phyloP scores from a whole-genome alignment of 2,797 vertebrate species.

The Microcaecilia unicolor region DNA sequence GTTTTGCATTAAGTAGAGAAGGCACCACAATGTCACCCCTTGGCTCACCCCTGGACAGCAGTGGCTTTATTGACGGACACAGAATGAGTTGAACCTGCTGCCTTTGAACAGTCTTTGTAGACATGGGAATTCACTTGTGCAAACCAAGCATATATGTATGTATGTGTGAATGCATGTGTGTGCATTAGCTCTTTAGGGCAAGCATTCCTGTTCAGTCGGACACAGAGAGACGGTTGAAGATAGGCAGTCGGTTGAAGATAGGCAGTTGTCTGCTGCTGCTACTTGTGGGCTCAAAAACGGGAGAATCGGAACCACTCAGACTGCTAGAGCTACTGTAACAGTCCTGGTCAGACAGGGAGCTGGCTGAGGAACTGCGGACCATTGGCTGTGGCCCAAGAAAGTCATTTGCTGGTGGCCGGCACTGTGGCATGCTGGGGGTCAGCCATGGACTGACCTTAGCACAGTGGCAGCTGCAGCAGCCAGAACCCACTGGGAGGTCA shows the following conservation, averaged over 20 bases:
- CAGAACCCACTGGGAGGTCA: conserved; percentile 14
- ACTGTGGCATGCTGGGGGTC: too few species aligned
- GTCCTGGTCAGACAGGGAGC: conserved; percentile 67
- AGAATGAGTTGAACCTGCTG: too few species aligned
- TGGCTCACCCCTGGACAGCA: too few species aligned
- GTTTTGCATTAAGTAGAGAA: too few species aligned
- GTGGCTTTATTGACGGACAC: too few species aligned
- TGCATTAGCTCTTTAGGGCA: too few species aligned
- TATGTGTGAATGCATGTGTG: too few species aligned
- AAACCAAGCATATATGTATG: too few species aligned
- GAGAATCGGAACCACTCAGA: conserved; percentile 68
- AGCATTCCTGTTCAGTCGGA: conserved; percentile 55
- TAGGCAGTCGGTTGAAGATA: conserved; percentile 65
- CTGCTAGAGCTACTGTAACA: conserved; percentile 70
- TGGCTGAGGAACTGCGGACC: conserved; percentile 67
- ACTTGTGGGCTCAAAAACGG: conserved; percentile 50
- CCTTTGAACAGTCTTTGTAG: too few species aligned
- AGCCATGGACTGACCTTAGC: conserved; percentile 40
- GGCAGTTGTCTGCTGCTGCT: conserved; percentile 48
- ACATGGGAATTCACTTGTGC: too few species aligned
- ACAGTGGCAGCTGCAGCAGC: conserved; percentile 58
- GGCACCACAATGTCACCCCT: too few species aligned
- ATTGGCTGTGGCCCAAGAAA: conserved; percentile 14
- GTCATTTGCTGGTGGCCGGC: neutral
- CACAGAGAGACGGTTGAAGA: conserved; percentile 71